Evolutionary conservation across 2,888 invertebrate genomes (phyloP).

Genomic region (Pseudanteris insignis): DNA sequence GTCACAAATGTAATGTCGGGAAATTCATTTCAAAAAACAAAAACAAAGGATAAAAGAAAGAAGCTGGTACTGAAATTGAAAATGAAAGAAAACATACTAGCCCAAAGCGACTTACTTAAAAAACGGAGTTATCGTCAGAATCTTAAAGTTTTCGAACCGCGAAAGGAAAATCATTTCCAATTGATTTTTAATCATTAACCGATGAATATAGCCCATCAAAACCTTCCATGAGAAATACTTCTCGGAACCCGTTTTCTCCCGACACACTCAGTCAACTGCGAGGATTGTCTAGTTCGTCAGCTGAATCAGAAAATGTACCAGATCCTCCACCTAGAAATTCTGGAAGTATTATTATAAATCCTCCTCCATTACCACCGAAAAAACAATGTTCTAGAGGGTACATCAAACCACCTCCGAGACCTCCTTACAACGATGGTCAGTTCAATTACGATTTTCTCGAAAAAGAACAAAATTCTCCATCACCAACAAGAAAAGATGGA

Average conservation of each 20-base stretch:
- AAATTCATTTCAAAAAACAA: too few relatives aligned
- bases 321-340: conserved; percentile 77
- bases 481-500: conserved; percentile 49
- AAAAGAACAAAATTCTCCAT: conserved; percentile 63
- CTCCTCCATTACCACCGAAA: conserved; percentile 79
- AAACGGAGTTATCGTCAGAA: conserved; percentile 55
- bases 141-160: conserved; percentile 49
- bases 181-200: conserved; percentile 54
- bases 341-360: conserved; percentile 73
- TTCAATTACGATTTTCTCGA: conserved; percentile 70
- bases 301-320: conserved; percentile 68
- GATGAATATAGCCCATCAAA: conserved; percentile 55
- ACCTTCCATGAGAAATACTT: conserved; percentile 41
- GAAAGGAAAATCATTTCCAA: conserved; percentile 59
- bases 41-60: too few relatives aligned
- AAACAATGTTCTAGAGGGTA: conserved; percentile 71
- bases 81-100: too few relatives aligned
- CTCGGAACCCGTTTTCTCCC: conserved; percentile 53
- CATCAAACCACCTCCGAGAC: conserved; percentile 74
- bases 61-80: too few relatives aligned
- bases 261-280: conserved; percentile 57
- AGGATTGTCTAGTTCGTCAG: conserved; percentile 58
- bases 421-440: conserved; percentile 70
- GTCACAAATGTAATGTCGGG: too few relatives aligned
- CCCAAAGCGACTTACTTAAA: too few relatives aligned